These are phyloP conservation scores for Doris montereyensis DNA, from an alignment of 2,888 invertebrate genomes.

Conservation along the genomic window DNA sequence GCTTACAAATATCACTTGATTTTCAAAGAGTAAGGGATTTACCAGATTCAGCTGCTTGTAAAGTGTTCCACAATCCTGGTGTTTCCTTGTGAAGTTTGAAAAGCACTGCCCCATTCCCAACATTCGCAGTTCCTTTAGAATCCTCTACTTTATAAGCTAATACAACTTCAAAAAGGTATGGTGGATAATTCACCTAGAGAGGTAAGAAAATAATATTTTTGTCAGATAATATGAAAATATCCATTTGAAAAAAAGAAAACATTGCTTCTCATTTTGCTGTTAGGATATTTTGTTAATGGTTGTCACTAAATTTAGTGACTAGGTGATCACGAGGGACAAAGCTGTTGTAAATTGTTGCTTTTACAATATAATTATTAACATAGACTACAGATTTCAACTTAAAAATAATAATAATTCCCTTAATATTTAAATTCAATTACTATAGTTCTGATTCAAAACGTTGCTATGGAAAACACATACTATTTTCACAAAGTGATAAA, in stretches of 20 bases:
- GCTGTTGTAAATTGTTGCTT: no score
- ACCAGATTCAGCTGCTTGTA: conserved; percentile 63
- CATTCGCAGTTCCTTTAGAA: conserved; percentile 78
- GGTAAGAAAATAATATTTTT: conserved; percentile 1
- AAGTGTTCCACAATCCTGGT: conserved; percentile 66
- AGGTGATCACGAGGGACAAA: no score
- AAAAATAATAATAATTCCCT: no score
- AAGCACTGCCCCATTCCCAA: conserved; percentile 78
- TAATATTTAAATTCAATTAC: no score
- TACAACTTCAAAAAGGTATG: conserved; percentile 84
- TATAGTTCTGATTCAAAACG: no score
- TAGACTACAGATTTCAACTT: no score
- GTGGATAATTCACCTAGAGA: conserved; percentile 79
- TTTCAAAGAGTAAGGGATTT: conserved; percentile 8
- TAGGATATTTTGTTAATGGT: no score
- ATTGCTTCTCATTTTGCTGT: background rate
- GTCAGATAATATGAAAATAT: background rate
- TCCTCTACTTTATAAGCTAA: conserved; percentile 79
- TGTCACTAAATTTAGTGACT: no score
- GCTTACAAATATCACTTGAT: no score
- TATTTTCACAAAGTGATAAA: no score
- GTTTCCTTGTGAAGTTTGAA: conserved; percentile 81
- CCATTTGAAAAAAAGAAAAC: background rate
- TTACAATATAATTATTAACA: no score
- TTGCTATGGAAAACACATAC: no score